Conservation (phyloP, 2,888 invertebrate genomes). For the Agonopterix subpropinquella region DNA sequence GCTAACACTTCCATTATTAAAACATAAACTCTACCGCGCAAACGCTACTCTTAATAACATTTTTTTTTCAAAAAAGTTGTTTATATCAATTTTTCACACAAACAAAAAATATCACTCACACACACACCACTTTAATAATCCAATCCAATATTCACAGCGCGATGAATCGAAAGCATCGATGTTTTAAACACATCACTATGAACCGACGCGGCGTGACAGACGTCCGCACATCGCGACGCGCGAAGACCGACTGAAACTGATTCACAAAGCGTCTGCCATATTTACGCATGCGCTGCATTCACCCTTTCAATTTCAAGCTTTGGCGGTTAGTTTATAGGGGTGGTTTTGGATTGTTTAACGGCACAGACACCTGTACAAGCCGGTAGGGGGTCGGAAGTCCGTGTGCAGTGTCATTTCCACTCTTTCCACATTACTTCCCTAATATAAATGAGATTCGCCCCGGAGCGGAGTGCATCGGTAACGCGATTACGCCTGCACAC, state of each 20-base stretch:
- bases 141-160: not conserved
- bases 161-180: slow-evolving; percentile 21
- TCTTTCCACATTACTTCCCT: slow-evolving; percentile 64
- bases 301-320: slow-evolving; percentile 7
- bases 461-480: slow-evolving; percentile 25
- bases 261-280: slow-evolving; percentile 24
- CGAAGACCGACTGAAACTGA: slow-evolving; percentile 54
- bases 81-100: not conserved
- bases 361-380: slow-evolving; percentile 62
- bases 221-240: slow-evolving; percentile 32
- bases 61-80: not conserved
- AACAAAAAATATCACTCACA: not conserved
- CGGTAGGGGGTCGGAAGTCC: slow-evolving; percentile 58
- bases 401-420: slow-evolving; percentile 73
- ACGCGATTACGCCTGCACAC: slow-evolving; percentile 32
- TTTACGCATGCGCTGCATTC: slow-evolving; percentile 27
- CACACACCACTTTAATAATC: slow-evolving; percentile 3
- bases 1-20: slow-evolving; percentile 49
- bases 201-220: slow-evolving; percentile 12
- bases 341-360: slow-evolving; percentile 5
- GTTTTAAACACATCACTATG: slow-evolving; percentile 43
- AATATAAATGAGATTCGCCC: slow-evolving; percentile 67
- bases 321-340: slow-evolving; percentile 15
- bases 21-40: slow-evolving; percentile 34
- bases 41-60: not conserved